Percentiles rank a stretch among this genome's conserved stretches.
Evolutionary conservation across 2,888 invertebrate species (phyloP).

Genomic region (Rotaria socialis): DNA sequence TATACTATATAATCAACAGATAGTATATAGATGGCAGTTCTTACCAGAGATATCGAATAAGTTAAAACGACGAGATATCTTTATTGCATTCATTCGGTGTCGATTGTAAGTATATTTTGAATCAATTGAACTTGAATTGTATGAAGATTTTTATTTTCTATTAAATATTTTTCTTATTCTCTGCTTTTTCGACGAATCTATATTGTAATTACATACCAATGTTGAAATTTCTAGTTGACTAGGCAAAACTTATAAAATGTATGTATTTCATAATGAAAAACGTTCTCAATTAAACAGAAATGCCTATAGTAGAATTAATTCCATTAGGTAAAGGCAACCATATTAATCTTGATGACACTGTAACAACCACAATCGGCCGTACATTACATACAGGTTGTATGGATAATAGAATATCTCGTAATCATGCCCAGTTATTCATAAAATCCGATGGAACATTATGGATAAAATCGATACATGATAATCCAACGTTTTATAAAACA

Average conservation of each 20-base stretch:
- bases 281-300: not conserved
- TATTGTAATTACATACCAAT: not conserved
- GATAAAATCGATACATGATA: constrained; percentile 13
- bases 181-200: not conserved
- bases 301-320: not conserved
- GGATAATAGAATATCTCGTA: constrained; percentile 35
- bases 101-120: not conserved
- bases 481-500: constrained; percentile 34
- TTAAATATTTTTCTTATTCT: too few species aligned
- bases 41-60: not conserved
- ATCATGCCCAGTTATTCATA: not conserved
- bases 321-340: not conserved
- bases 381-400: not conserved
- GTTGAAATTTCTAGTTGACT: not conserved
- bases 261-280: too few species aligned
- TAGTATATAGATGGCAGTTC: not conserved
- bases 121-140: too few species aligned
- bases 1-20: not conserved
- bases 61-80: not conserved
- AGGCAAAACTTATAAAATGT: too few species aligned
- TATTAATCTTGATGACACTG: not conserved
- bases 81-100: not conserved
- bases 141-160: too few species aligned
- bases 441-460: not conserved
- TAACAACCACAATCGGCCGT: not conserved